These are phyloP conservation scores for Aphelenchoides avenae DNA, from an alignment of 1,140 invertebrate species.

Conservation along the genomic window DNA sequence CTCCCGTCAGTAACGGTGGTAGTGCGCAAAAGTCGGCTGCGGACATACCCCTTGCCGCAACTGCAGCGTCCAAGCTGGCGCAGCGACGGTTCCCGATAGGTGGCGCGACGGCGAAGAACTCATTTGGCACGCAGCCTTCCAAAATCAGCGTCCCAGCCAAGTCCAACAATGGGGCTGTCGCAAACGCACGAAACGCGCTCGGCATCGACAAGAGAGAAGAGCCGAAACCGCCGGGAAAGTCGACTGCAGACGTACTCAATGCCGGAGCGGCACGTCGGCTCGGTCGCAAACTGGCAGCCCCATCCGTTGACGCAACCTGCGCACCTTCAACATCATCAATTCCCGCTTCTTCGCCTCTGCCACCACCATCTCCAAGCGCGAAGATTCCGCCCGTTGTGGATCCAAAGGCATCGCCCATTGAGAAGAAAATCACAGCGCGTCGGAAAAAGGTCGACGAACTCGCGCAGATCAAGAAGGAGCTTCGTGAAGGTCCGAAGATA, in stretches of 20 bases:
- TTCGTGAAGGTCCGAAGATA: constrained; percentile 36
- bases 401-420: constrained; percentile 2
- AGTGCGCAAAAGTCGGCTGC: constrained; percentile 3
- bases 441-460: constrained; percentile 28
- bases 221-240: background rate
- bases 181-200: background rate
- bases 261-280: too few species aligned
- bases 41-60: too few species aligned
- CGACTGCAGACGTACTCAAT: background rate
- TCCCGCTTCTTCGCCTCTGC: background rate
- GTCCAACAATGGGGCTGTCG: background rate
- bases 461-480: constrained; percentile 34
- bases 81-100: too few species aligned
- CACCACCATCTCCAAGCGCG: background rate
- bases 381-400: background rate
- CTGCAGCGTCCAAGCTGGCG: too few species aligned
- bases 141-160: constrained; percentile 5
- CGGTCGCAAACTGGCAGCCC: constrained; percentile 3
- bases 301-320: constrained; percentile 7
- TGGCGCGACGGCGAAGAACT: too few species aligned
- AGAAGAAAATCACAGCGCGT: constrained; percentile 26
- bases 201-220: background rate
- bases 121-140: too few species aligned
- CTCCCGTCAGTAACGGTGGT: constrained; percentile 9
- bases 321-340: constrained; percentile 10